These are phyloP conservation scores for Chymomyza fuscimana DNA, from an alignment of 2,888 invertebrate genomes.

Conservation along the genomic window DNA sequence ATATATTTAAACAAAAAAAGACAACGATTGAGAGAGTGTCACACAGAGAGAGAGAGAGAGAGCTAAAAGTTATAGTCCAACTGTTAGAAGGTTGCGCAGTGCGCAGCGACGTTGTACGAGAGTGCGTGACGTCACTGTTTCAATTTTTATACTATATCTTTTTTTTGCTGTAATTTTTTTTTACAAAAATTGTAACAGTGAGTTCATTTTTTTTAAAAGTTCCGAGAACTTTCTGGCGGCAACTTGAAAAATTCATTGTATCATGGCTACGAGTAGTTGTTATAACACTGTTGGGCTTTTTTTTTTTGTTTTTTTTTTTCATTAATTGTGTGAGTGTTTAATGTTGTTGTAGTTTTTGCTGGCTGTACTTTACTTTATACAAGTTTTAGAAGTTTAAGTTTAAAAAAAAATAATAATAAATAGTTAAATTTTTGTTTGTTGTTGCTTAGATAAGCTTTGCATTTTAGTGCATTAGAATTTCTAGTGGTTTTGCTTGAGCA, in stretches of 20 bases:
- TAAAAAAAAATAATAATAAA: not conserved
- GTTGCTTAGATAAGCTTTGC: not conserved
- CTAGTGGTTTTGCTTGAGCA: constrained; percentile 35
- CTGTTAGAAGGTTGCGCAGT: too few relatives aligned
- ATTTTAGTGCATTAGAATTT: constrained; percentile 31
- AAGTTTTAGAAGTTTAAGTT: not conserved
- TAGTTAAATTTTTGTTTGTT: not conserved
- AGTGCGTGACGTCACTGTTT: too few relatives aligned
- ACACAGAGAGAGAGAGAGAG: constrained; percentile 26
- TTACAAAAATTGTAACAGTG: too few relatives aligned
- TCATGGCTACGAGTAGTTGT: not conserved
- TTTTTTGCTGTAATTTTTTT: constrained; percentile 2
- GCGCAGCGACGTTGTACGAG: too few relatives aligned
- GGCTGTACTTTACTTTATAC: constrained; percentile 1
- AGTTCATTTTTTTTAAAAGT: too few relatives aligned
- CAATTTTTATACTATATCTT: not conserved
- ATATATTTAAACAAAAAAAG: constrained; percentile 23
- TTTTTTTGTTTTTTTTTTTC: constrained; percentile 7
- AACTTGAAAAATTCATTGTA: too few relatives aligned
- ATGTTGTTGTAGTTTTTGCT: constrained; percentile 3
- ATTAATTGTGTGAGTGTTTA: constrained; percentile 20
- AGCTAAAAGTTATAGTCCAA: not conserved
- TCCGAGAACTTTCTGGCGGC: too few relatives aligned
- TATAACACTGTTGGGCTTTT: not conserved
- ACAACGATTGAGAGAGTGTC: constrained; percentile 21